Evolutionary conservation across 2,888 invertebrate genomes (phyloP).

Genomic region (Eulithis prunata): DNA sequence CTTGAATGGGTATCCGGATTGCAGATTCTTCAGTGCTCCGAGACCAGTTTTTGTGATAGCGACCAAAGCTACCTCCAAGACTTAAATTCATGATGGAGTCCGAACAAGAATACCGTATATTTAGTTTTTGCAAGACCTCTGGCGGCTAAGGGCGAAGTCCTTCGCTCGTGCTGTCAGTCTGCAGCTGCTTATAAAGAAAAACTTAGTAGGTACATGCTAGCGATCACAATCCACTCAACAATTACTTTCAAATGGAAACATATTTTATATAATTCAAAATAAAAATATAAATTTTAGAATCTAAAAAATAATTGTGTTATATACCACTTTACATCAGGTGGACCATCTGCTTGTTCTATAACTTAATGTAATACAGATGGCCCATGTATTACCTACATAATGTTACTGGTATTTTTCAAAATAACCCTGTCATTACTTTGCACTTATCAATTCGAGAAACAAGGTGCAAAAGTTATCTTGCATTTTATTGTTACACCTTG

Average conservation of each 20-base stretch:
- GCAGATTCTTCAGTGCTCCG: constrained; percentile 56
- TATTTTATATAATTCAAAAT: no score
- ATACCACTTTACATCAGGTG: no score
- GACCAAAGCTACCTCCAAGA: constrained; percentile 37
- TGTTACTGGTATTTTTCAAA: no score
- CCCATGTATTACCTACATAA: no score
- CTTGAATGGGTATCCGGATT: constrained; percentile 78
- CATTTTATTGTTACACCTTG: not conserved
- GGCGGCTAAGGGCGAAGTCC: constrained; percentile 23
- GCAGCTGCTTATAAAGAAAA: constrained; percentile 35
- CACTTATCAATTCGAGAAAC: no score
- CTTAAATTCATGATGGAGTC: constrained; percentile 44
- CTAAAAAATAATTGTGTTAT: no score
- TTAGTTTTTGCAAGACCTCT: constrained; percentile 33
- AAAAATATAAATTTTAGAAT: no score
- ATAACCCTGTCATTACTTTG: no score
- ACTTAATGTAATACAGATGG: no score
- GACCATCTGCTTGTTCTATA: no score
- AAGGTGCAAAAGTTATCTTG: not conserved
- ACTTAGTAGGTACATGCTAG: not conserved
- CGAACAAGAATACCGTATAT: constrained; percentile 37
- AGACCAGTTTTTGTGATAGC: constrained; percentile 73
- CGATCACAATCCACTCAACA: constrained; percentile 1
- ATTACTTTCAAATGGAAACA: not conserved
- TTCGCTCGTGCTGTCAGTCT: constrained; percentile 27